Conservation (phyloP, 2,888 invertebrate species). For the Epirrita christyi region DNA sequence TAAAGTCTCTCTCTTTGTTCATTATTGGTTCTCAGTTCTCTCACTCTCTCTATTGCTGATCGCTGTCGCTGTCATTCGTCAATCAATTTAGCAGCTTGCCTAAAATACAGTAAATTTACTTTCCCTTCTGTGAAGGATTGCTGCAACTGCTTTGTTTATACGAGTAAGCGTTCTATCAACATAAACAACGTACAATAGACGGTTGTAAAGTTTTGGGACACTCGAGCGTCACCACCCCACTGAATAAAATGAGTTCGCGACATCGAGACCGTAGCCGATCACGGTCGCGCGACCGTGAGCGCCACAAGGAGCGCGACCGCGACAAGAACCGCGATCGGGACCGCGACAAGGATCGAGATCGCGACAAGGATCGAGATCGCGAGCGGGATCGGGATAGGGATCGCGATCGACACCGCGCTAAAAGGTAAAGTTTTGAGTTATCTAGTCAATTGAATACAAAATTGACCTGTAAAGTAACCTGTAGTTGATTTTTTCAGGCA, state of each 20-base stretch:
- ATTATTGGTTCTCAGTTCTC: no score
- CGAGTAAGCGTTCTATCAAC: background rate
- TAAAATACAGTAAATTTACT: no score
- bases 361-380: conserved; percentile 60
- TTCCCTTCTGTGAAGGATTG: no score
- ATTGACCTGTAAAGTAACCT: background rate
- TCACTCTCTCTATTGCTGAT: no score
- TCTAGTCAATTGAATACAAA: no score
- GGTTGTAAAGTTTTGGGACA: background rate
- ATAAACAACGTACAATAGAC: background rate
- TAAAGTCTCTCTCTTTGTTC: no score
- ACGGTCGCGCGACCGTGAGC: conserved; percentile 62
- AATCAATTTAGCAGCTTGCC: no score
- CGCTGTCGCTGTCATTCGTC: no score
- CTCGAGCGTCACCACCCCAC: background rate
- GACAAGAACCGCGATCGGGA: conserved; percentile 71
- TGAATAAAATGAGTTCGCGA: conserved; percentile 75
- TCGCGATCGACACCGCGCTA: conserved; percentile 72
- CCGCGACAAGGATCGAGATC: conserved; percentile 59
- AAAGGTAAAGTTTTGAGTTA: conserved; percentile 69
- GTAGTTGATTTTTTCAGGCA: conserved; percentile 48
- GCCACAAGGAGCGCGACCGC: conserved; percentile 55
- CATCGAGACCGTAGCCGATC: conserved; percentile 75
- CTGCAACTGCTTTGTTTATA: background rate
- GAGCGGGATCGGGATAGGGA: conserved; percentile 62